Base-by-base conservation (phyloP, 2,797 vertebrate genomes). In the Siniperca undulata region DNA sequence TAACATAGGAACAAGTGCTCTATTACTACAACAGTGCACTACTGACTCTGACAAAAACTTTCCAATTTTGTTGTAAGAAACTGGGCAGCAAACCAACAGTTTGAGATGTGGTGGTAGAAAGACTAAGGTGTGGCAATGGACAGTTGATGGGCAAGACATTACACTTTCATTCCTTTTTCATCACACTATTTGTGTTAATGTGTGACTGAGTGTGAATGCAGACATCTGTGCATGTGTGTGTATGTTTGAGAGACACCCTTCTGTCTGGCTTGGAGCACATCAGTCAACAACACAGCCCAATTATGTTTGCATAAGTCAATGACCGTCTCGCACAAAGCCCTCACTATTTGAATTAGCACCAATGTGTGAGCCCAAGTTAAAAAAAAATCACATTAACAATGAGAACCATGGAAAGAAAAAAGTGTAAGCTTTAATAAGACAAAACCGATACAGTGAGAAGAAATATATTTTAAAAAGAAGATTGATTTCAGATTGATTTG, bases 291-390 rank as follows among this genome's bases (percentile, higher is more conserved):
- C 79, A 75, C 80, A 66, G 30, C 48, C 81, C 83, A 84, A 81
- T 88, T 70, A 71, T 91, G 76, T 94, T 91, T 91, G 80, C 88
- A 52, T 58, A 90, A 84, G 88, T 85, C 70, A 81, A 74, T 87
- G 70, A 84, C 64, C 2, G 50, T 89, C 86, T 87, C 70, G 2
- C 88, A 89, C 83, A 89, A 80, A 89, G 73, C 67, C 71, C 67
- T 88, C 80, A 2, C 76, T 91, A 77, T 93, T 90, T 92, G 83
- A 86, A 87, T 82, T 78, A 78, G 76, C 82, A 86, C 80, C 59
- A 77, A 84, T 24, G 79, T 86, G 91, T 86, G 81, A 94, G 36
- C 30, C 30, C 12, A 44, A 42, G 48, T 70, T 6, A 27, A 77
- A 76, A 78, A 75, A 58, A 56, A 16, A 3, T 48, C 48, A 40